phyloP scores from a whole-genome alignment of 2,113 vertebrate genomes.

The Saccopteryx bilineata region DNA sequence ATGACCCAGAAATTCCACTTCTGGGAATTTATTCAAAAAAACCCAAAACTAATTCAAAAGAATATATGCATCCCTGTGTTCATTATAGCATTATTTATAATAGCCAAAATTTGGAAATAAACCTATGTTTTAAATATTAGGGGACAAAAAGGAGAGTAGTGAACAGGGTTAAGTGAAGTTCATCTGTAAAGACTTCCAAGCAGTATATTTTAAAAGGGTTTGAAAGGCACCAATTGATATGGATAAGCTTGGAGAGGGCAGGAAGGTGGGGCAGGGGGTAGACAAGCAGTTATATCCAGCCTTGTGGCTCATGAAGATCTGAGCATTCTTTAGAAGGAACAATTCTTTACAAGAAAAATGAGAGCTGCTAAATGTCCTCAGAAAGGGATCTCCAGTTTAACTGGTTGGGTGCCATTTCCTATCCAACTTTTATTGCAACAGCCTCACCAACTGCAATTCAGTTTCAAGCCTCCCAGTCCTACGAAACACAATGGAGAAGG shows the following conservation, averaged over 20 bases:
- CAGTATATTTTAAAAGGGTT: not conserved
- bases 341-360: not conserved
- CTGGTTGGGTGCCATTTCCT: slow-evolving; percentile 30
- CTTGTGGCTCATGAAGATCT: not conserved
- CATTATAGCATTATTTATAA: too few species aligned
- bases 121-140: not conserved
- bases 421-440: not conserved
- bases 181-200: not conserved
- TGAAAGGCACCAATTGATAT: not conserved
- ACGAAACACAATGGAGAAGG: slow-evolving; percentile 21
- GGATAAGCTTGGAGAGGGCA: not conserved
- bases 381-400: not conserved
- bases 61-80: too few species aligned
- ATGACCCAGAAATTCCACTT: too few species aligned
- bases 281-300: too few species aligned
- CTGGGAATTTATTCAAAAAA: too few species aligned
- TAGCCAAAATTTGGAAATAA: too few species aligned
- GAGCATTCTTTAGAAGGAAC: not conserved
- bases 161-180: not conserved
- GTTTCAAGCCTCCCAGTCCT: slow-evolving; percentile 1
- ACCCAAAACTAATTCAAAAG: too few species aligned
- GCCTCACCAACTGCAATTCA: not conserved
- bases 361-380: not conserved
- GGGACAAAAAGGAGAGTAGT: not conserved
- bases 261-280: not conserved